Percentiles rank a stretch among this genome's conserved stretches.
phyloP scores from a whole-genome alignment of 2,888 invertebrate species.

The Rotaria macrura region DNA sequence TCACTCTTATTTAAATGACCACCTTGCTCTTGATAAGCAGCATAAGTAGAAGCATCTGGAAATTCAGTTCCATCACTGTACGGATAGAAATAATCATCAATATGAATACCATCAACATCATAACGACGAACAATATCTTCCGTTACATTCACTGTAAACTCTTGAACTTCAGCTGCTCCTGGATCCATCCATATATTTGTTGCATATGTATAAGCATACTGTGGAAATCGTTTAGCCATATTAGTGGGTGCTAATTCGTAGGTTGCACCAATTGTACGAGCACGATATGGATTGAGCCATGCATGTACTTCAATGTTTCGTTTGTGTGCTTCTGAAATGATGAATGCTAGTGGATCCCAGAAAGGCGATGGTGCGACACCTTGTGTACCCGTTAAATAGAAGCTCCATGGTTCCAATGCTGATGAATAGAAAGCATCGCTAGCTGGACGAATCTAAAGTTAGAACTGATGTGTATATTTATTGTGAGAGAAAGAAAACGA shows the following conservation, averaged over 20 bases:
- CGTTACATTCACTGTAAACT: slow-evolving; percentile 39
- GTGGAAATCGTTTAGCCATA: slow-evolving; percentile 40
- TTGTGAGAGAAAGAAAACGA: no score
- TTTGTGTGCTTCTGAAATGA: slow-evolving; percentile 39
- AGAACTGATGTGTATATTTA: slow-evolving; percentile 36
- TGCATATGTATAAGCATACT: slow-evolving; percentile 39
- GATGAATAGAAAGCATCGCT: slow-evolving; percentile 44
- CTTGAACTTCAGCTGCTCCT: slow-evolving; percentile 39
- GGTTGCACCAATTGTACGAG: slow-evolving; percentile 38
- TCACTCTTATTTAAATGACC: slow-evolving; percentile 39
- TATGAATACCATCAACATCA: slow-evolving; percentile 43
- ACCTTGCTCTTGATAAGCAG: slow-evolving; percentile 38
- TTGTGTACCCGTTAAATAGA: slow-evolving; percentile 42
- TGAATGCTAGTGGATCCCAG: slow-evolving; percentile 42
- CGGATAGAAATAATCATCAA: slow-evolving; percentile 47
- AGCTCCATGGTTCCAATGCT: slow-evolving; percentile 43
- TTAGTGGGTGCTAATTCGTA: slow-evolving; percentile 41
- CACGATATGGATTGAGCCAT: slow-evolving; percentile 44
- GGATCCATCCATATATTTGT: slow-evolving; percentile 45
- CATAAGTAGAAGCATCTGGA: slow-evolving; percentile 41
- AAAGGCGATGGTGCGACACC: slow-evolving; percentile 40
- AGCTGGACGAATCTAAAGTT: slow-evolving; percentile 37
- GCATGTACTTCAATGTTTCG: slow-evolving; percentile 43
- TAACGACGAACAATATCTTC: slow-evolving; percentile 41
- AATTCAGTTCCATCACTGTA: slow-evolving; percentile 41